Evolutionary conservation across 2,113 vertebrate genomes (phyloP), one percentile per base, ranked within the genome.

Genomic region (Trachemys scripta): DNA sequence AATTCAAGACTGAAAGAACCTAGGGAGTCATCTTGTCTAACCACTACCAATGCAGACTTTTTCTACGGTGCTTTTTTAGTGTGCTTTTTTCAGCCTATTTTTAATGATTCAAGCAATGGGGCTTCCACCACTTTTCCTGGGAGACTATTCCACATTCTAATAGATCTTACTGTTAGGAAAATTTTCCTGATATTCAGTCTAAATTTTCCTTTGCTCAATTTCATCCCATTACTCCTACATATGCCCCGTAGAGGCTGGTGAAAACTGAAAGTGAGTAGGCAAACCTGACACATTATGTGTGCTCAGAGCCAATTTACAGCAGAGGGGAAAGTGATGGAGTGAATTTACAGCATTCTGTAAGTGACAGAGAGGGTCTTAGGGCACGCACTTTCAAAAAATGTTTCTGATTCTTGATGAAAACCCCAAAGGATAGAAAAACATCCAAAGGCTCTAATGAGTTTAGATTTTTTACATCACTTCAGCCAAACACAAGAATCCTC

Each of bases 231-330:
- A 98, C 97, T 96, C 96, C 88, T 86, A 90, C 95, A 95, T 96
- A 95, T 97, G 97, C 96, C 97, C 96, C 95, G 96, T 91, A 94
- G 98, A 98, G 95, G 91, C 1, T 86, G 92, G 94, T 96, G 97
- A 97, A 98, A 97, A 96, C 96, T 95, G 96, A 95, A 96, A 97
- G 95, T 89, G 95, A 97, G 97, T 97, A 98, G 98, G 95, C 95
- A 98, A 96, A 96, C 93, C 92, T 96, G 95, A 97, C 95, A 96
- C 95, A 97, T 96, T 97, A 93, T 96, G 95, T 97, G 96, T 96
- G 94, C 96, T 97, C 97, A 95, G 94, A 98, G 97, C 94, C 97
- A 98, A 98, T 98, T 98, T 98, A 94, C 97, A 97, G 96, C 96
- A 98, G 96, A 47, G 0, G 93, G 96, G 93, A 97, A 96, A 97